Evolutionary conservation across 2,888 invertebrate species (phyloP).

Genomic region (Macroteleia sp.): DNA sequence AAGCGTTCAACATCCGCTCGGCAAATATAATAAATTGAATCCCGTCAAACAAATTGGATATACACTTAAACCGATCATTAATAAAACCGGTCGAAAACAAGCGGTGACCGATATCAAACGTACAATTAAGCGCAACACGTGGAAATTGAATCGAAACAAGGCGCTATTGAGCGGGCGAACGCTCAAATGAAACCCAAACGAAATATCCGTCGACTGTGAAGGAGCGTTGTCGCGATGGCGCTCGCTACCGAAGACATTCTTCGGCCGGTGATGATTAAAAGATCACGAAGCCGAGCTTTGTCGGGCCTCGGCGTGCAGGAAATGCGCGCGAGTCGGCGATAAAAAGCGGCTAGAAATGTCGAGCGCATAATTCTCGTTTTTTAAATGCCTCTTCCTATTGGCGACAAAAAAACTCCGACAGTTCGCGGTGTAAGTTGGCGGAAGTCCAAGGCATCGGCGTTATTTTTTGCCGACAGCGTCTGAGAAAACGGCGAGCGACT

Average conservation of each 20-base stretch:
- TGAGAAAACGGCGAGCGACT: constrained; percentile 11
- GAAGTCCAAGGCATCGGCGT: constrained; percentile 44
- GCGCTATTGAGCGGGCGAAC: neutral
- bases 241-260: no score
- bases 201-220: constrained; percentile 8
- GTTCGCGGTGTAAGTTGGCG: no score
- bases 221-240: no score
- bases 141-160: constrained; percentile 24
- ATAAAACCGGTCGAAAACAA: constrained; percentile 44
- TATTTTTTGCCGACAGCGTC: constrained; percentile 42
- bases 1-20: neutral
- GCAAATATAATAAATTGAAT: constrained; percentile 42
- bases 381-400: constrained; percentile 28
- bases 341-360: constrained; percentile 15
- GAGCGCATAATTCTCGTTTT: constrained; percentile 30
- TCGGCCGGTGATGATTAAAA: constrained; percentile 8
- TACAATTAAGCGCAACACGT: constrained; percentile 45
- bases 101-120: constrained; percentile 20
- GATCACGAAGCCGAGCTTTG: constrained; percentile 1
- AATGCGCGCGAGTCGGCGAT: no score
- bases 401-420: constrained; percentile 15
- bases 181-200: constrained; percentile 19
- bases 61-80: constrained; percentile 44
- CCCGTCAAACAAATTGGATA: constrained; percentile 26
- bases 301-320: neutral